These are phyloP conservation scores for Callosobruchus maculatus DNA, from an alignment of 2,888 invertebrate species.

Conservation along the genomic window DNA sequence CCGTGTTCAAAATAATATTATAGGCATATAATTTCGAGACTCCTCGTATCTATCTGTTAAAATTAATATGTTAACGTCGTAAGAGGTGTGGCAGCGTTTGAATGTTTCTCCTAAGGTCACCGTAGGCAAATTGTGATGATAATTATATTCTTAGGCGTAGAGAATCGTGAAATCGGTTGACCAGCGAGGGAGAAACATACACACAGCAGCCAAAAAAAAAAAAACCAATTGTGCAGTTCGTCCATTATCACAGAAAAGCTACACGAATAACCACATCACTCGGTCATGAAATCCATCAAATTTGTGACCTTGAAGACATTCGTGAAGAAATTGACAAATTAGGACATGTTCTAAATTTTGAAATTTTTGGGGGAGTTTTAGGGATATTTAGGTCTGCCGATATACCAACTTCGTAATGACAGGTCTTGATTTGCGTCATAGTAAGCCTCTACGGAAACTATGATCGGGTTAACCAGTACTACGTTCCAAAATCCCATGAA, in stretches of 20 bases:
- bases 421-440: too few relatives aligned
- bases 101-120: background rate
- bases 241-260: background rate
- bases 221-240: background rate
- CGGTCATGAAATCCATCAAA: too few relatives aligned
- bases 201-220: background rate
- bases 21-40: background rate
- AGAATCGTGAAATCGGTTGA: background rate
- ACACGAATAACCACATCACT: too few relatives aligned
- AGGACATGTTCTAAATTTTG: too few relatives aligned
- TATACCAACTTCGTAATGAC: too few relatives aligned
- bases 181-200: background rate
- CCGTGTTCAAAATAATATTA: background rate
- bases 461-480: too few relatives aligned
- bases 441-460: too few relatives aligned
- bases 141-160: background rate
- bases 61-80: background rate
- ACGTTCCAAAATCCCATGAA: too few relatives aligned
- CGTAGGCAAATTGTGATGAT: background rate
- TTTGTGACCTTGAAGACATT: too few relatives aligned
- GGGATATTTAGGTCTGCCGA: too few relatives aligned
- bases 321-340: too few relatives aligned
- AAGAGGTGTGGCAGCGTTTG: background rate
- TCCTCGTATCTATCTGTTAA: background rate
- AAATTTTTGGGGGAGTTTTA: too few relatives aligned